These are phyloP conservation scores for Rhagoletis pomonella DNA, from an alignment of 1,140 invertebrate genomes.

Conservation along the genomic window DNA sequence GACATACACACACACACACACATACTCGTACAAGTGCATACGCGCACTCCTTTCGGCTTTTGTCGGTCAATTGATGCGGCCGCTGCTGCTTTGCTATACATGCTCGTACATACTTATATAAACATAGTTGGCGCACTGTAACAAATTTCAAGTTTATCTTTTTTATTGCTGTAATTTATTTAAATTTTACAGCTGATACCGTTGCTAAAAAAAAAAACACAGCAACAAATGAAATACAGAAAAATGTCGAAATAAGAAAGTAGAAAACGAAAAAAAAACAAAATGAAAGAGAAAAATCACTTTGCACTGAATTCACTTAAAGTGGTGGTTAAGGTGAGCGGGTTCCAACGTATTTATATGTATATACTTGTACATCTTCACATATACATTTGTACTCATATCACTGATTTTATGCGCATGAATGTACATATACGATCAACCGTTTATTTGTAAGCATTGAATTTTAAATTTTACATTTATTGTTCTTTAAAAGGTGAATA, in stretches of 20 bases:
- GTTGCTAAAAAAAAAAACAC: constrained; percentile 10
- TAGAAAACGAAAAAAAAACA: background rate
- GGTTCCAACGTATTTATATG: background rate
- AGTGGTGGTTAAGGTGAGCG: constrained; percentile 11
- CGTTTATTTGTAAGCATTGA: too few species aligned
- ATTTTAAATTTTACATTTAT: too few species aligned
- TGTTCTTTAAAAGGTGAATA: background rate
- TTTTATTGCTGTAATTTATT: constrained; percentile 54
- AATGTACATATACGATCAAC: too few species aligned
- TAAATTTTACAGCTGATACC: constrained; percentile 52
- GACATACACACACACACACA: too few species aligned
- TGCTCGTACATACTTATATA: too few species aligned
- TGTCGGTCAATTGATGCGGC: background rate
- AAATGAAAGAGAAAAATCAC: constrained; percentile 9
- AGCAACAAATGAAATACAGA: constrained; percentile 1
- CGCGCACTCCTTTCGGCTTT: background rate
- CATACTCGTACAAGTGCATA: background rate
- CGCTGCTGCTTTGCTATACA: background rate
- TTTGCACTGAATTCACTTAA: constrained; percentile 46
- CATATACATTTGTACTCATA: too few species aligned
- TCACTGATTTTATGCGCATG: too few species aligned
- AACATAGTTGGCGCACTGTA: background rate
- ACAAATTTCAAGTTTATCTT: constrained; percentile 50
- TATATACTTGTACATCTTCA: too few species aligned
- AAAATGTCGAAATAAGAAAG: constrained; percentile 33